phyloP scores from a whole-genome alignment of 2,888 invertebrate genomes.

The Hemithea aestivaria region DNA sequence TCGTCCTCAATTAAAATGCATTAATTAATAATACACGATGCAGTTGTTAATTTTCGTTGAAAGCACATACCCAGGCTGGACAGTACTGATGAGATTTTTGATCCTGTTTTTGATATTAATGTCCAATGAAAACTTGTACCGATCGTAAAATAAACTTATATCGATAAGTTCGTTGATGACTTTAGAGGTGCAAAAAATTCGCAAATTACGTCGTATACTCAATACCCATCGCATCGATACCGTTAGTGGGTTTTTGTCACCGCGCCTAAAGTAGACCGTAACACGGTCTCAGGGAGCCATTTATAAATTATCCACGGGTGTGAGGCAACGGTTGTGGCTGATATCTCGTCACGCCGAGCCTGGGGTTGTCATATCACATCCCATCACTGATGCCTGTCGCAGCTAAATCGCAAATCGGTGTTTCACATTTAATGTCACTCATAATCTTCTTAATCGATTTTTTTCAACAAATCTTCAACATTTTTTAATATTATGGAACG shows the following conservation, averaged over 20 bases:
- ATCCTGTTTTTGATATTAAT: constrained; percentile 10
- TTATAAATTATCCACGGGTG: constrained; percentile 55
- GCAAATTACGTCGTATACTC: constrained; percentile 34
- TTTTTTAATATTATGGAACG: constrained; percentile 30
- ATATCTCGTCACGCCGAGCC: constrained; percentile 48
- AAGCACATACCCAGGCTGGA: not conserved
- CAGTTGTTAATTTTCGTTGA: constrained; percentile 2
- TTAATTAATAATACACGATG: constrained; percentile 4
- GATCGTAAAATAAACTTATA: constrained; percentile 9
- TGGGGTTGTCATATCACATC: constrained; percentile 28
- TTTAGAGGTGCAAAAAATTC: constrained; percentile 35
- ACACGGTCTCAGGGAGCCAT: constrained; percentile 35
- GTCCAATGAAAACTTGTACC: constrained; percentile 8
- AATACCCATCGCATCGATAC: constrained; percentile 35
- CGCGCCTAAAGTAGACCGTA: constrained; percentile 34
- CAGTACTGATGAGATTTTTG: not conserved
- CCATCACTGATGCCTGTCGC: constrained; percentile 40
- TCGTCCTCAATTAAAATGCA: constrained; percentile 4
- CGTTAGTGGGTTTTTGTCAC: constrained; percentile 56
- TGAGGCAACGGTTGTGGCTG: constrained; percentile 35
- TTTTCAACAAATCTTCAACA: constrained; percentile 29
- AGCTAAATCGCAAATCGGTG: constrained; percentile 37
- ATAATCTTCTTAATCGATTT: constrained; percentile 61
- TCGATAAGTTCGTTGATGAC: constrained; percentile 22
- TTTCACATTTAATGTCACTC: constrained; percentile 34